Conservation (phyloP, 2,888 invertebrate genomes). For the Lithodes maja region DNA sequence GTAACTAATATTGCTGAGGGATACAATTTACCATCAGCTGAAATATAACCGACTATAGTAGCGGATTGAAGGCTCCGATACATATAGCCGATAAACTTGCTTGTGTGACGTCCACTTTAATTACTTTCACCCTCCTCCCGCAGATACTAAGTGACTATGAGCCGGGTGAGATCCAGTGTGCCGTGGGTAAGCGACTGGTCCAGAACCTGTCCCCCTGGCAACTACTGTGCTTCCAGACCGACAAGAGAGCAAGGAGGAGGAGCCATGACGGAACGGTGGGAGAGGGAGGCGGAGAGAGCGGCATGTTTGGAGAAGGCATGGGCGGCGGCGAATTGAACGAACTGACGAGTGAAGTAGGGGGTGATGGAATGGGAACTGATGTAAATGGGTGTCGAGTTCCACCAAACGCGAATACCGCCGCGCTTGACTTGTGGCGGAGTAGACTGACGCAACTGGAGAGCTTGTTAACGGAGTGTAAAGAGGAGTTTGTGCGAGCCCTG, state of each 20-base stretch:
- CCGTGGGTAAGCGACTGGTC: slow-evolving; percentile 29
- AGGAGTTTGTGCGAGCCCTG: slow-evolving; percentile 30
- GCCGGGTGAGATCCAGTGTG: slow-evolving; percentile 43
- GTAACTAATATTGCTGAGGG: too few species aligned
- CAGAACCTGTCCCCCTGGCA: slow-evolving; percentile 54
- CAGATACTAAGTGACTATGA: slow-evolving; percentile 51
- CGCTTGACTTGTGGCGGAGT: slow-evolving; percentile 28
- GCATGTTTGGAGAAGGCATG: neutral
- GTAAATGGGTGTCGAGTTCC: neutral
- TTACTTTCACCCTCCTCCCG: neutral
- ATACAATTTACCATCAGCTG: too few species aligned
- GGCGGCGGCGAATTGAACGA: neutral
- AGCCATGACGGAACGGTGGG: neutral
- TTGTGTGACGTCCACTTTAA: too few species aligned
- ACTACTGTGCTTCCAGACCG: slow-evolving; percentile 34
- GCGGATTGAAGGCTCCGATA: too few species aligned
- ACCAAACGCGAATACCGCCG: neutral
- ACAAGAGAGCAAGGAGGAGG: neutral
- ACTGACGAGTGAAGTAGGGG: neutral
- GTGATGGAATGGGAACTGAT: too few species aligned
- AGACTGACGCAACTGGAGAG: slow-evolving; percentile 13
- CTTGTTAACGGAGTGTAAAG: slow-evolving; percentile 41
- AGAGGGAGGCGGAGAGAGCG: slow-evolving; percentile 1
- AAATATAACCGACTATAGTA: too few species aligned
- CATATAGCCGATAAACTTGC: too few species aligned